Evolutionary conservation across 2,888 invertebrate species (phyloP), one percentile per base, ranked within the genome.

Genomic region (Netelia virgata): DNA sequence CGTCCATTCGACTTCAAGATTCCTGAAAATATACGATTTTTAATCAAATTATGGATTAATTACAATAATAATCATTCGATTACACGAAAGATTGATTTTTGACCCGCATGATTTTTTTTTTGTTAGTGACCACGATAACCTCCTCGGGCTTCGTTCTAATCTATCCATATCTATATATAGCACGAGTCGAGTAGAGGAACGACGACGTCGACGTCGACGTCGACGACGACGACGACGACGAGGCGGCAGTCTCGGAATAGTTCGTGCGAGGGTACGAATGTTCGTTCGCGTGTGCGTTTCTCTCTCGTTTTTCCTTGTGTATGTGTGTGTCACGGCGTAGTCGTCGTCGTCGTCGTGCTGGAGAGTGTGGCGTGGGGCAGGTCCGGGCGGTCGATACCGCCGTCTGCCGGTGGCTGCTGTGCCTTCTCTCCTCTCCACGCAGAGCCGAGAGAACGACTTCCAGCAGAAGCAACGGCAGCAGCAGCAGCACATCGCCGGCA

Each of bases 371-470:
- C 91, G 92, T 93, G 92, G 91, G 92, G 92, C 91, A 92, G 95
- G 95, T 95, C 95, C 92, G 95, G 94, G 87, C 95, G 95, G 95
- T 95, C 95, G 95, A 95, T 95, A 94, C 94, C 95, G 95, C 94
- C 95, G 95, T 95, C 95, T 95, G 84, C 84, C 80, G 83, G 78
- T 84, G 83, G 78, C 84, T 81, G 77, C 77, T 79, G 91, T 90
- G 88, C 90, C 90, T 92, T 90, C 90, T 91, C 91, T 89, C 88
- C 89, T 69, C 66, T 69, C 82, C 64, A 78, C 82, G 82, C 77
- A 77, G 28, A 28, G 73, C 69, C 50, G 77, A 82, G 84, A 89
- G 78, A 79, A 63, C 14, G 89, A 88, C 90, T 90, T 91, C 90
- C 88, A 78, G 70, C 69, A 28, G 28, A 3, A 68, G 79, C 72